Conservation (phyloP, 2,113 vertebrate genomes). For the Cebus imitator region DNA sequence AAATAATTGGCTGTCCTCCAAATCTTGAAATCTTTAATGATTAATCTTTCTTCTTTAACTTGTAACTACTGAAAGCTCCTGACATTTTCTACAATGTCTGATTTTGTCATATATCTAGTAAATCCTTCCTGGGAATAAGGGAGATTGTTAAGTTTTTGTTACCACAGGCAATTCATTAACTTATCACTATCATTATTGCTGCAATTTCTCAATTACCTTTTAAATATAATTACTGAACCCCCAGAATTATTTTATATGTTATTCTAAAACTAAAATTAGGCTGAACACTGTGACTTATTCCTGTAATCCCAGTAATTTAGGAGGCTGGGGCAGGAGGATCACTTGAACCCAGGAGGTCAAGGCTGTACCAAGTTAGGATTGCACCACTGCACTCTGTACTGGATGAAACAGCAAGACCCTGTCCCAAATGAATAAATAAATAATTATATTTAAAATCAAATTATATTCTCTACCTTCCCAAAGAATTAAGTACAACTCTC, state of each 20-base stretch:
- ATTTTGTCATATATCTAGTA: neutral
- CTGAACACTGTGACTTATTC: too few species aligned
- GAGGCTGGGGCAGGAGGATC: too few species aligned
- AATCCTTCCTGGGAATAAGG: fast-evolving
- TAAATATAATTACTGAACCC: neutral
- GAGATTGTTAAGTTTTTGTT: neutral
- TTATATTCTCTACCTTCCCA: neutral
- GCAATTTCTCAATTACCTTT: neutral
- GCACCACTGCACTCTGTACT: too few species aligned
- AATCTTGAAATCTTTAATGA: neutral
- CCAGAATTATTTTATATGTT: neutral
- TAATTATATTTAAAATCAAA: neutral
- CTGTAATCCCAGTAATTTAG: too few species aligned
- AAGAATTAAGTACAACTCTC: neutral
- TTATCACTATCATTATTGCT: neutral
- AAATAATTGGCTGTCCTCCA: slow-evolving; percentile 24
- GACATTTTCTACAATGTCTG: neutral
- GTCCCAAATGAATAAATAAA: too few species aligned
- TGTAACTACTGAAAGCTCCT: neutral
- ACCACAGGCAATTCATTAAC: neutral
- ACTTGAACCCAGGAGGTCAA: too few species aligned
- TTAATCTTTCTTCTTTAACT: neutral
- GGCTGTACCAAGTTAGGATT: too few species aligned
- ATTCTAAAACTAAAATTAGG: neutral
- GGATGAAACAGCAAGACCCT: too few species aligned